Evolutionary conservation across 2,113 vertebrate genomes (phyloP).

Genomic region (Bos indicus): DNA sequence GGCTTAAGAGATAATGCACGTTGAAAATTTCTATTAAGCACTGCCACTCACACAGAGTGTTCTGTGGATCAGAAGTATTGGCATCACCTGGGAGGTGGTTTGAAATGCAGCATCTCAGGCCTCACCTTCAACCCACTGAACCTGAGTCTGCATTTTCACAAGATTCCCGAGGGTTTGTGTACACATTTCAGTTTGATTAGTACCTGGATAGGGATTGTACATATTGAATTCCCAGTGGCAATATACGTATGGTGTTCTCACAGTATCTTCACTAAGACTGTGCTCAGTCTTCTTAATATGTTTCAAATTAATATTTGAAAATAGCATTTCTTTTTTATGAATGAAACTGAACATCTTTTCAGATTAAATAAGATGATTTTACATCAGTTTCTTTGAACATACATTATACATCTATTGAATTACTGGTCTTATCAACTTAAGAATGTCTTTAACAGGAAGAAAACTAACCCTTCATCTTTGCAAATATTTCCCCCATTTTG

Average conservation of each 20-base stretch:
- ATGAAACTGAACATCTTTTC: neutral
- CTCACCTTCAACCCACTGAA: neutral
- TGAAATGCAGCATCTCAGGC: neutral
- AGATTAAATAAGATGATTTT: neutral
- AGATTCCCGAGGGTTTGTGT: neutral
- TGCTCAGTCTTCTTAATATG: neutral
- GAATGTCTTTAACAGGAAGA: neutral
- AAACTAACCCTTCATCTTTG: neutral
- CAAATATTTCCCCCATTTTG: neutral
- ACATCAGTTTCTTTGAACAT: neutral
- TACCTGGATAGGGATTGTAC: neutral
- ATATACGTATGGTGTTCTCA: neutral
- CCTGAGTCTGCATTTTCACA: neutral
- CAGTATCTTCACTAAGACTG: neutral
- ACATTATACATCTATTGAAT: neutral
- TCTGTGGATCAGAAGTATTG: neutral
- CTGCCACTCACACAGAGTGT: neutral
- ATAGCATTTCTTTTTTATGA: neutral
- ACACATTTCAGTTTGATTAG: neutral
- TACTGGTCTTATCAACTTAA: neutral
- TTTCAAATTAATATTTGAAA: neutral
- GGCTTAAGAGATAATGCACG: neutral
- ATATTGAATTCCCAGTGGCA: neutral
- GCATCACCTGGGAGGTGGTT: neutral
- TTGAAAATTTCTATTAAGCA: neutral